Base-by-base conservation (phyloP, 1,140 invertebrate genomes). In the Vollenhovia emeryi region DNA sequence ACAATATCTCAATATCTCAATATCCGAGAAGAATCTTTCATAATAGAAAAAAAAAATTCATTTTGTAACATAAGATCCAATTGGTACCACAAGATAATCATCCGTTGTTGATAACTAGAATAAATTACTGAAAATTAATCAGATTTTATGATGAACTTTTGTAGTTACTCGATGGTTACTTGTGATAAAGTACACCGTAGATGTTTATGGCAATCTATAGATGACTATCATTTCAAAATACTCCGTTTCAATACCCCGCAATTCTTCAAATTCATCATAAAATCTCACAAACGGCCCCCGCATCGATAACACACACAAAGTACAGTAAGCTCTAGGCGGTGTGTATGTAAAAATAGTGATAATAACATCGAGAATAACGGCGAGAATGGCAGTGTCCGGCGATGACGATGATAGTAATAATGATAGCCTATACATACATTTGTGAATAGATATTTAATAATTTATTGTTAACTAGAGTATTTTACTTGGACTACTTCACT, bases 381-480 rank as follows among this genome's bases (percentile, higher is more conserved):
- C 7, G 33, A 73, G 71, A n/a, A 86, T 79, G 43, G 50, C 83
- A 86, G 78, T 66, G 74, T 66, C 86, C 55, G 71, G 74, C 71
- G 84, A 68, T 75, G 85, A 88, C 75, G 52, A 76, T 50, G 64
- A 89, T 88, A 91, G 86, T 87, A 89, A 87, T 89, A 91, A 85
- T 73, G 57, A 88, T 93, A 91, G 83, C 87, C 78, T 93, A 92
- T 92, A 88, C 90, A 92, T 94, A 93, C 91, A 90, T 91, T 92
- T 94, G 93, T 94, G 94, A 94, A 94, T 94, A 94, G 92, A 93
- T 94, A 94, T 94, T 94, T 94, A 94, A 94, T 94, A 94, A 94
- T 94, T 94, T 94, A 94, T 94, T 94, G 90, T 93, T 94, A 92
- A 92, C 86, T 94, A 94, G 91, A 91, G 82, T 92, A 93, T 91